phyloP scores from a whole-genome alignment of 2,888 invertebrate genomes.

The Halictus quadricinctus region DNA sequence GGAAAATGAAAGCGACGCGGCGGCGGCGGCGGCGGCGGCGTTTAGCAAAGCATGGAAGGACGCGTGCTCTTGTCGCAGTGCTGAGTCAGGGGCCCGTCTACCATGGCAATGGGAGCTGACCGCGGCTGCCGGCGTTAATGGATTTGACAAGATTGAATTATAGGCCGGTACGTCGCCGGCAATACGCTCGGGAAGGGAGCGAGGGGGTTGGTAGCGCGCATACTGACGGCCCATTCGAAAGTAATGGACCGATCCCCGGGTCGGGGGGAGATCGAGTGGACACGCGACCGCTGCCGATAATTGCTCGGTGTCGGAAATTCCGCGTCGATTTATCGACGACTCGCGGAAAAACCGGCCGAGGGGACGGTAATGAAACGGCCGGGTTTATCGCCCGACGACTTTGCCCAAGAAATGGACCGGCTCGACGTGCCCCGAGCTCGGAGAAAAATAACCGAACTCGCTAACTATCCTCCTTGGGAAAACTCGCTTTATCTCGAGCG shows the following conservation, averaged over 20 bases:
- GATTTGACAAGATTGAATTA: slow-evolving; percentile 77
- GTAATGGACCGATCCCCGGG: slow-evolving; percentile 67
- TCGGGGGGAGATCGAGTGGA: slow-evolving; percentile 52
- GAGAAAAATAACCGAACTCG: not conserved
- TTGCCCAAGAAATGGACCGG: slow-evolving; percentile 20
- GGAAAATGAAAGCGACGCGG: not conserved
- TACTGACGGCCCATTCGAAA: slow-evolving; percentile 69
- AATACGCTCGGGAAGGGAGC: slow-evolving; percentile 49
- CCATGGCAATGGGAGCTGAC: slow-evolving; percentile 57
- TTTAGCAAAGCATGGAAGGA: slow-evolving; percentile 28
- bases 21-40: not conserved
- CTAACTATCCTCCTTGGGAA: not conserved
- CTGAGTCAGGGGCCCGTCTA: slow-evolving; percentile 61
- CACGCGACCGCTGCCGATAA: slow-evolving; percentile 72
- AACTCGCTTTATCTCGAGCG: not conserved
- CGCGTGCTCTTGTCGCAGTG: slow-evolving; percentile 11
- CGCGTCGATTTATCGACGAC: slow-evolving; percentile 67
- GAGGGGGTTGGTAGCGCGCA: slow-evolving; percentile 39
- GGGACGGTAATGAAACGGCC: slow-evolving; percentile 56
- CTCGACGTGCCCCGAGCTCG: not conserved
- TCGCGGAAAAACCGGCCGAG: slow-evolving; percentile 53
- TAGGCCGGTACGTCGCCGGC: slow-evolving; percentile 64
- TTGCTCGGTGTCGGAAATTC: slow-evolving; percentile 68
- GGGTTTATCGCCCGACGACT: slow-evolving; percentile 55
- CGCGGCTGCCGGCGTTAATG: slow-evolving; percentile 69